These are phyloP conservation scores for Heliocidaris tuberculata DNA, from an alignment of 35 echinoderm and acorn worm genomes.

Conservation along the genomic window DNA sequence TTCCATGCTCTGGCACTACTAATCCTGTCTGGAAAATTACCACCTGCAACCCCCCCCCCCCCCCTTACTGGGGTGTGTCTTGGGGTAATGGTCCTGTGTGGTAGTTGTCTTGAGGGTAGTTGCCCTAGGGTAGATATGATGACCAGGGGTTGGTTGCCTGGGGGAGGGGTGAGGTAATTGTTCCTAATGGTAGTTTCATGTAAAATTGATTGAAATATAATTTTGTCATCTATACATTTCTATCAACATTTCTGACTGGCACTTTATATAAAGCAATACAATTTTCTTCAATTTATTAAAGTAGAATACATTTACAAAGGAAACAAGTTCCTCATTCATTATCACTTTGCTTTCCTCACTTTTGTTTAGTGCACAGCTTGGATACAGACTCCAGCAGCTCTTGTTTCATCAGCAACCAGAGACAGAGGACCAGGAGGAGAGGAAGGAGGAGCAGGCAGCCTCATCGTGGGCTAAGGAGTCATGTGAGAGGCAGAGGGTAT, in stretches of 20 bases:
- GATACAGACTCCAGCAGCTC: conserved; percentile 37
- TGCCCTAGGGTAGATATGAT: too few species aligned
- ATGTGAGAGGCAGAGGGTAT: conserved; percentile 20
- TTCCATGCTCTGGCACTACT: too few species aligned
- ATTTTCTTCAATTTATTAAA: neutral
- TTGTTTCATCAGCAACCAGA: conserved; percentile 37
- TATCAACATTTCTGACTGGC: neutral
- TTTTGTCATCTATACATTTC: neutral
- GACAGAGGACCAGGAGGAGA: neutral
- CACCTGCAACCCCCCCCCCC: too few species aligned
- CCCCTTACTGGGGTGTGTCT: too few species aligned
- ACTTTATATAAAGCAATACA: neutral
- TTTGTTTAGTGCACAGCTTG: conserved; percentile 54
- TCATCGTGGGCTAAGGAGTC: conserved; percentile 17
- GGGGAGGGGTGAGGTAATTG: too few species aligned
- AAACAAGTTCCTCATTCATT: neutral
- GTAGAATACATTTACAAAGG: neutral
- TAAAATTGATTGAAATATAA: neutral
- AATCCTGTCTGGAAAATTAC: too few species aligned
- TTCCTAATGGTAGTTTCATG: neutral
- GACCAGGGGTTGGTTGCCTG: too few species aligned
- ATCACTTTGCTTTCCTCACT: neutral
- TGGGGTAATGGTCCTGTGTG: too few species aligned
- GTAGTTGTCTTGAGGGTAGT: neutral
- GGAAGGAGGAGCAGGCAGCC: neutral